These are phyloP conservation scores for Catalaphyllia jardinei DNA, from an alignment of 64 coral and sea anemone genomes.

Conservation along the genomic window DNA sequence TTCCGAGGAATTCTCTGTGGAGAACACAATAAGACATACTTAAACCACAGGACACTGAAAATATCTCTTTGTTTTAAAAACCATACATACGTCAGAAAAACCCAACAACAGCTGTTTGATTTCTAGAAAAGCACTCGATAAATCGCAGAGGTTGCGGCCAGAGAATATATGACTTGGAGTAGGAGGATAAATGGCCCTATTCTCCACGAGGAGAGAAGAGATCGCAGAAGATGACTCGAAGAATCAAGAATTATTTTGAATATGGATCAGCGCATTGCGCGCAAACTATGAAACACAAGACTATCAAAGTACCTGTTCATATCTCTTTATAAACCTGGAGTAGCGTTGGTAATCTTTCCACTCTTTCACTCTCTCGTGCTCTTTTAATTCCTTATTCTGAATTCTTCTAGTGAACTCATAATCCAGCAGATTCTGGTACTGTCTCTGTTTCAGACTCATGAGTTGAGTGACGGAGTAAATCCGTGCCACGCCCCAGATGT, in stretches of 20 bases:
- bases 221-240: too few species aligned
- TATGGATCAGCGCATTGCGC: too few species aligned
- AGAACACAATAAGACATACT: neutral
- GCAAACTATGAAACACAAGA: too few species aligned
- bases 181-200: too few species aligned
- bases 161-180: too few species aligned
- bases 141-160: too few species aligned
- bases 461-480: conserved; percentile 92
- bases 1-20: conserved; percentile 75
- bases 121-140: too few species aligned
- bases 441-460: conserved; percentile 75
- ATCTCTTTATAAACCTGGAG: conserved; percentile 83
- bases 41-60: neutral
- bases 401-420: conserved; percentile 84
- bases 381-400: conserved; percentile 79
- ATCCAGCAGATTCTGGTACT: conserved; percentile 82
- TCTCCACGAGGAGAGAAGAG: too few species aligned
- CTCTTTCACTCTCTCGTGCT: conserved; percentile 77
- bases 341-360: conserved; percentile 93
- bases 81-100: too few species aligned
- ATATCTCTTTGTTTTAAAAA: too few species aligned
- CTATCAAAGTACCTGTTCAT: conserved; percentile 79
- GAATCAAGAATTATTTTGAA: too few species aligned
- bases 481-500: conserved; percentile 92
- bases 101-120: too few species aligned